A percentile compares a stretch with the other conserved stretches of the same genome.
These are phyloP conservation scores for Grammomys dolichurus DNA, from an alignment of 2,113 vertebrate species.

Conservation along the genomic window DNA sequence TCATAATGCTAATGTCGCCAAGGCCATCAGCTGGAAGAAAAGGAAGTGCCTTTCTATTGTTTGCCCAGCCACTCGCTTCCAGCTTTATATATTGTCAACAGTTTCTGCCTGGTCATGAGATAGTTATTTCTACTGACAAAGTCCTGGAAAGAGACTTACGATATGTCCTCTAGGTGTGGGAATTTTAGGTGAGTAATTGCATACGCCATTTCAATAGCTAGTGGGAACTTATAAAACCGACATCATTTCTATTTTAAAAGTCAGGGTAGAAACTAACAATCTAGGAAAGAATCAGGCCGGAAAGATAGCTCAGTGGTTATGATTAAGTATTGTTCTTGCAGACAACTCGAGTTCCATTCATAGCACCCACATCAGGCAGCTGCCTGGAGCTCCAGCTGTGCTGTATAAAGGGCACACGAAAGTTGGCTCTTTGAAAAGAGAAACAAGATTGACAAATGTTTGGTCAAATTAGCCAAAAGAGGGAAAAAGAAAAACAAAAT, in stretches of 20 bases:
- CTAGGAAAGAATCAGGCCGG: background rate
- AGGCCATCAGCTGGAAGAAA: background rate
- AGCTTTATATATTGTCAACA: background rate
- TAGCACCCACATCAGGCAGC: background rate
- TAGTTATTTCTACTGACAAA: background rate
- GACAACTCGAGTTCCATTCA: background rate
- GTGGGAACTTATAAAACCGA: background rate
- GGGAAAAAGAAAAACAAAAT: background rate
- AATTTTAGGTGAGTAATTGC: background rate
- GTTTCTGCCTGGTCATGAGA: background rate
- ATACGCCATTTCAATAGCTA: background rate
- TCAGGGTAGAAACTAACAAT: background rate
- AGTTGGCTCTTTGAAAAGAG: background rate
- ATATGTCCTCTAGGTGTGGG: background rate
- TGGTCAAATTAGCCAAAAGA: background rate
- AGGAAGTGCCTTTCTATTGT: background rate
- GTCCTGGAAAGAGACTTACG: background rate
- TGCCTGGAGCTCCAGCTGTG: background rate
- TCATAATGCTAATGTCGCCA: background rate
- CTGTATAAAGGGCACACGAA: background rate
- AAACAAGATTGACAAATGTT: background rate
- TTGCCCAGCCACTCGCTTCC: background rate
- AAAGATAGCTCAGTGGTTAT: background rate
- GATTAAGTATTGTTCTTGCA: background rate
- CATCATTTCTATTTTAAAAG: background rate